A percentile compares a stretch with the other conserved stretches of the same genome.
Conservation (phyloP, 2,797 vertebrate genomes). For the Paramormyrops hopkinsi region DNA sequence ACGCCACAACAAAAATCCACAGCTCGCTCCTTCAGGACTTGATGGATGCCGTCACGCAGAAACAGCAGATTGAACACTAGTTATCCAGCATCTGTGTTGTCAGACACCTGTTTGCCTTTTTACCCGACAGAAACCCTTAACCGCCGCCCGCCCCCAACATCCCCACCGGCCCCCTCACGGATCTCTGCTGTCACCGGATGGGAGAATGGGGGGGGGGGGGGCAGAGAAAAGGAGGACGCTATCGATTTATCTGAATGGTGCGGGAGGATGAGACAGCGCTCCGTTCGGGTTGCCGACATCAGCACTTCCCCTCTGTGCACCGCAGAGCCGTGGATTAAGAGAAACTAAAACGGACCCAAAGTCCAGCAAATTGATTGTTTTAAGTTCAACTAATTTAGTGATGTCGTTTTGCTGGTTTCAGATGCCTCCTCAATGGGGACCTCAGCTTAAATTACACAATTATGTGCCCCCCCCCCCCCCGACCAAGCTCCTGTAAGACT, state of each 20-base stretch:
- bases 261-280: conserved; percentile 34
- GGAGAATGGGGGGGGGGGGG: conserved; percentile 28
- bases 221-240: conserved; percentile 28
- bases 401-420: conserved; percentile 56
- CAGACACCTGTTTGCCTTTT: conserved; percentile 38
- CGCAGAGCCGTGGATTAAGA: conserved; percentile 40
- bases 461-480: conserved; percentile 40
- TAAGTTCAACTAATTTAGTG: conserved; percentile 53
- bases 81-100: conserved; percentile 38
- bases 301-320: conserved; percentile 40
- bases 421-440: conserved; percentile 59
- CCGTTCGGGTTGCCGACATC: conserved; percentile 38
- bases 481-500: conserved; percentile 32
- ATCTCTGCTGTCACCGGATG: conserved; percentile 7
- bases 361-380: conserved; percentile 38
- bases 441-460: conserved; percentile 57
- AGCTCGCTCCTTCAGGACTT: conserved; percentile 23
- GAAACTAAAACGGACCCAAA: conserved; percentile 41
- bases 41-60: conserved; percentile 30
- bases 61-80: conserved; percentile 26
- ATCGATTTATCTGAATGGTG: conserved; percentile 49
- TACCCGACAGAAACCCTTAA: conserved; percentile 30
- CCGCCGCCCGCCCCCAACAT: neutral
- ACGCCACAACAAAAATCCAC: conserved; percentile 17
- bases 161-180: neutral